Evolutionary conservation across 2,113 vertebrate species (phyloP), one percentile per base, ranked within the genome.

Genomic region (Fulica atra): DNA sequence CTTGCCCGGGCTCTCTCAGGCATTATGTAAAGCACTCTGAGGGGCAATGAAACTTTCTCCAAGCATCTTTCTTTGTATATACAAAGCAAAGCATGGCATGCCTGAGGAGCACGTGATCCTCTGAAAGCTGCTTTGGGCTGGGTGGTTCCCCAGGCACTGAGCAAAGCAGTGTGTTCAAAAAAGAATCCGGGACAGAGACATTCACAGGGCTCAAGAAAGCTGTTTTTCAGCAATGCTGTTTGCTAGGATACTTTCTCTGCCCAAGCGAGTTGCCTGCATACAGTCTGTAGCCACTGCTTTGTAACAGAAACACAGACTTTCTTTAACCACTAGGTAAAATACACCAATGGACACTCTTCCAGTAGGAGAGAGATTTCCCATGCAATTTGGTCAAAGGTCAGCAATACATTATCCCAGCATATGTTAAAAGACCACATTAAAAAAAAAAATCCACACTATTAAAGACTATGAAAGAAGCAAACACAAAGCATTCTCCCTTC

Each of bases 131-230:
- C 76, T 36, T 46, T 48, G 72, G 42, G 35, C 48, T 94, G 90
- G 68, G 74, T 88, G 87, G 81, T 35, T 92, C 92, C 54, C 46
- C 85, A 80, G 46, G 48, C 93, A 72, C 89, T 29, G 24, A 85
- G 69, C 44, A 86, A 82, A 92, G 70, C 78, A 69, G 53, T 9
- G 8, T 23, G 42, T 66, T 89, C n/a, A 16, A 89, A 85, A 86
- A 60, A 88, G 64, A 88, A 92, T 65, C 56, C 89, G 89, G 89
- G 77, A 26, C 77, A 77, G 50, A 89, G 31, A 84, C 7, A 9
- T 4, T 86, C 28, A 53, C 0, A 3, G 60, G 40, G 48, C 31
- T 50, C 1, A 0, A 66, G 51, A 57, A 89, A 92, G 60, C 21
- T 33, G 33, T 4, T 46, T 60, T 64, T 80, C 73, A 36, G 46